These are phyloP conservation scores for Schrankia costaestrigalis DNA, from an alignment of 2,888 invertebrate species.

Conservation along the genomic window DNA sequence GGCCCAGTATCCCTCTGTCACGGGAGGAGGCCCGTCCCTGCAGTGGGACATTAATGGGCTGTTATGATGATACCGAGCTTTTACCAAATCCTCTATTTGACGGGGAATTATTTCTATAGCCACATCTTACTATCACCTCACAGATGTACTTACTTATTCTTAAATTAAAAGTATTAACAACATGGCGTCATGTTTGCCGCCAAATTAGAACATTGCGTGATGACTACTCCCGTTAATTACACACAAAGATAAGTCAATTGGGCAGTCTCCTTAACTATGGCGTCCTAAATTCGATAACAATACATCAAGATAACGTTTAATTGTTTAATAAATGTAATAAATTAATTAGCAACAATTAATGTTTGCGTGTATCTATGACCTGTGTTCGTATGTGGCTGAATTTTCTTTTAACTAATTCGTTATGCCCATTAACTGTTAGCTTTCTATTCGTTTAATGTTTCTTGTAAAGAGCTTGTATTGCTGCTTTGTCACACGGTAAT, in stretches of 20 bases:
- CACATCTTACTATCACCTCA: too few relatives aligned
- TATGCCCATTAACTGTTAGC: constrained; percentile 52
- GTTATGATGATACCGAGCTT: too few relatives aligned
- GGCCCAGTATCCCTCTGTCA: too few relatives aligned
- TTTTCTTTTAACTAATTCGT: constrained; percentile 54
- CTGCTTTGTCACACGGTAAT: too few relatives aligned
- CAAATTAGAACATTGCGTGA: constrained; percentile 72
- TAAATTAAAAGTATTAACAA: constrained; percentile 45
- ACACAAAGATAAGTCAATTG: constrained; percentile 77
- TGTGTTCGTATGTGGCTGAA: constrained; percentile 41
- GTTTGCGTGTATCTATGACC: constrained; percentile 66
- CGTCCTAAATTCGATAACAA: constrained; percentile 71
- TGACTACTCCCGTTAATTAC: constrained; percentile 68
- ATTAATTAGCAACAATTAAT: constrained; percentile 76
- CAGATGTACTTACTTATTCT: constrained; percentile 14
- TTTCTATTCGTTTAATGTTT: constrained; percentile 35
- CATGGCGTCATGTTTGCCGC: constrained; percentile 47
- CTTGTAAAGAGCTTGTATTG: too few relatives aligned
- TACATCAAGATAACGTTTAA: constrained; percentile 75
- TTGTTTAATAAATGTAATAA: constrained; percentile 80
- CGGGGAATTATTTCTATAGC: too few relatives aligned
- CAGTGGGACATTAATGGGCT: too few relatives aligned
- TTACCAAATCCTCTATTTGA: too few relatives aligned
- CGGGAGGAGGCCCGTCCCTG: too few relatives aligned
- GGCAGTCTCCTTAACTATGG: constrained; percentile 48